A percentile compares a stretch with the other conserved stretches of the same genome.
These are phyloP conservation scores for Labeo calbasu DNA, from an alignment of 2,797 vertebrate species.

Conservation along the genomic window DNA sequence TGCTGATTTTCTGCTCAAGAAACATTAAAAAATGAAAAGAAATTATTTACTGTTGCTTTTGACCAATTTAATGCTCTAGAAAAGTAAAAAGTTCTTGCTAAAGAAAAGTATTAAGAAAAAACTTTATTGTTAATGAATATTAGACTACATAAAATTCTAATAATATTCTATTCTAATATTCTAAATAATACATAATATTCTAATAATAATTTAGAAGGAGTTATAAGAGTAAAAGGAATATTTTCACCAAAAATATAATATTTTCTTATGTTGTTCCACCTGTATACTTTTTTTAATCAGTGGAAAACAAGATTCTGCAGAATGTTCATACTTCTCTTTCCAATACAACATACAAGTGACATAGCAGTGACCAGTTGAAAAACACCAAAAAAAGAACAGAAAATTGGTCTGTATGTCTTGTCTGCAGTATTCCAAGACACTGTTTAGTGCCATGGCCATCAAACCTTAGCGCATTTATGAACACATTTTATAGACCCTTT, in stretches of 20 bases:
- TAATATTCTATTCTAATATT: no score
- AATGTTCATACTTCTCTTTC: background rate
- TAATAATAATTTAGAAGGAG: background rate
- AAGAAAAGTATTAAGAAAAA: background rate
- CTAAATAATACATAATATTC: background rate
- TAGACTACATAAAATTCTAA: background rate
- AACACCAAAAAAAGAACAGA: background rate
- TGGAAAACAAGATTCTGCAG: background rate
- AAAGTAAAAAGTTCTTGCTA: no score
- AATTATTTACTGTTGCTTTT: background rate
- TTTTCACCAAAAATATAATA: background rate
- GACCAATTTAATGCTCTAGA: no score
- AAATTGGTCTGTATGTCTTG: background rate
- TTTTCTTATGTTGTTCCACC: background rate
- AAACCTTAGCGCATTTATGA: background rate
- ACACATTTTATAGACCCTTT: background rate
- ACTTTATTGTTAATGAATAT: background rate
- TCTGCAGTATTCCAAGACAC: background rate
- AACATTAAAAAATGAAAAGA: background rate
- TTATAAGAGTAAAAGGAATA: background rate
- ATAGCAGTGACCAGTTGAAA: background rate
- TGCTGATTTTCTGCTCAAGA: background rate
- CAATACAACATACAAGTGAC: background rate
- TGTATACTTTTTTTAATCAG: background rate
- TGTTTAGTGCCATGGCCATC: background rate